A percentile compares a stretch with the other conserved stretches of the same genome.
phyloP scores from a whole-genome alignment of 2,888 invertebrate genomes.

The Stegana nigrithorax region DNA sequence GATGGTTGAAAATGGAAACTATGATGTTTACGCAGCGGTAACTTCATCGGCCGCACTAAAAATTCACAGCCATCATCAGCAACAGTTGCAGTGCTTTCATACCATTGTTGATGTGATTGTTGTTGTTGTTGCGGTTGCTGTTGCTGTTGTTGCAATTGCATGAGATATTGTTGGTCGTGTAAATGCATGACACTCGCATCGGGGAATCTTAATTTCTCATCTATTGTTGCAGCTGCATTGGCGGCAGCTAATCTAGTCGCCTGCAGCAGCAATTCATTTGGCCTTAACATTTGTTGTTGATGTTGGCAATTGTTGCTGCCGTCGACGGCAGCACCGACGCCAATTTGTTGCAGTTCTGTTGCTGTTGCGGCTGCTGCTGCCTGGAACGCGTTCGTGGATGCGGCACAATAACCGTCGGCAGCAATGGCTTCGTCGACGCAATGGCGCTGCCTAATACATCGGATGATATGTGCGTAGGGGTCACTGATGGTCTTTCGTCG shows the following conservation, averaged over 20 bases:
- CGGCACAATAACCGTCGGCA: constrained; percentile 49
- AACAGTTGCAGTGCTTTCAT: constrained; percentile 7
- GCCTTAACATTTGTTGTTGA: constrained; percentile 52
- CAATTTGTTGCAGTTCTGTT: constrained; percentile 46
- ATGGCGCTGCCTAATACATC: no score
- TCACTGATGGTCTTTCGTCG: constrained; percentile 65
- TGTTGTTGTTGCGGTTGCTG: constrained; percentile 16
- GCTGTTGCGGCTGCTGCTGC: constrained; percentile 41
- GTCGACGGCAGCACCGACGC: constrained; percentile 26
- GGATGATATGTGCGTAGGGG: constrained; percentile 64
- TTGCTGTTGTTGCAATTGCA: neutral
- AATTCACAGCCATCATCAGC: constrained; percentile 40
- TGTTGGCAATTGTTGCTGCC: constrained; percentile 36
- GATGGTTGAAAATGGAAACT: constrained; percentile 68
- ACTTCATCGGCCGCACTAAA: constrained; percentile 58
- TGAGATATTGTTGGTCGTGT: constrained; percentile 27
- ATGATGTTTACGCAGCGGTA: constrained; percentile 68
- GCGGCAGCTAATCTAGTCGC: constrained; percentile 40
- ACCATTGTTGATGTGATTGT: no score
- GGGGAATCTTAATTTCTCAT: constrained; percentile 50
- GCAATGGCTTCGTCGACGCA: constrained; percentile 39
- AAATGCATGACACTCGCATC: constrained; percentile 15
- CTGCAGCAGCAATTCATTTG: constrained; percentile 46
- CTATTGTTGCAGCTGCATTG: constrained; percentile 28
- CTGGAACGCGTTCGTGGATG: constrained; percentile 48